Evolutionary conservation across 64 coral and sea anemone species (phyloP).

Genomic region (Stylophora pistillata): DNA sequence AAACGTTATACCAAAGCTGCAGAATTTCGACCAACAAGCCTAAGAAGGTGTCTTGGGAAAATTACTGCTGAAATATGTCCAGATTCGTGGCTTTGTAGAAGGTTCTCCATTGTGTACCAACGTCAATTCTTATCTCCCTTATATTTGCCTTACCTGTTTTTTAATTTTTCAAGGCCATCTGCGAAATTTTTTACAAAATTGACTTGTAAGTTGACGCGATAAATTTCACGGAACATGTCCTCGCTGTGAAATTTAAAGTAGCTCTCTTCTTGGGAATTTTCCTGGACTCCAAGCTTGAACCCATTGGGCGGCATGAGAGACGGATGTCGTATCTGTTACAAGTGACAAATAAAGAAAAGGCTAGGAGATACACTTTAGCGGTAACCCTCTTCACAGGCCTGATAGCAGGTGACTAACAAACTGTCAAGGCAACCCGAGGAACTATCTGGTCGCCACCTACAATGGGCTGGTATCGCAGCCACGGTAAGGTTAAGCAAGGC

Average conservation of each 20-base stretch:
- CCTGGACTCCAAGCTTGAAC: slow-evolving; percentile 49
- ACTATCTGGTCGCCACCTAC: no score
- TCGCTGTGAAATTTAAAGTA: slow-evolving; percentile 68
- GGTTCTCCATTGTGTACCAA: no score
- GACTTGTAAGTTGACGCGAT: slow-evolving; percentile 47
- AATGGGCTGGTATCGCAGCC: no score
- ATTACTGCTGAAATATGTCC: no score
- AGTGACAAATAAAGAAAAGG: background rate
- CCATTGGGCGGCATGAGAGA: slow-evolving; percentile 46
- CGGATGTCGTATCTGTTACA: slow-evolving; percentile 32
- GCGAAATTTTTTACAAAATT: slow-evolving; percentile 51
- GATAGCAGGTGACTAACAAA: no score
- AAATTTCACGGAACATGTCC: slow-evolving; percentile 37
- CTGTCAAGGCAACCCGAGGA: no score
- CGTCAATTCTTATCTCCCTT: background rate
- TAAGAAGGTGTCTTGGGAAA: no score
- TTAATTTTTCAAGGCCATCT: slow-evolving; percentile 33
- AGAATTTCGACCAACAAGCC: no score
- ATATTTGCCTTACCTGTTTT: slow-evolving; percentile 28
- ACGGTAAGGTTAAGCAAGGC: no score
- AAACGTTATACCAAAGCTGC: no score
- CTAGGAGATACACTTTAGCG: background rate
- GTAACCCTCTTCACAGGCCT: no score
- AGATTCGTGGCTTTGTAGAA: no score
- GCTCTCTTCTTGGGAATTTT: slow-evolving; percentile 38